Evolutionary conservation across 2,797 vertebrate species (phyloP), one percentile per base, ranked within the genome.

Genomic region (Tangara arthus): DNA sequence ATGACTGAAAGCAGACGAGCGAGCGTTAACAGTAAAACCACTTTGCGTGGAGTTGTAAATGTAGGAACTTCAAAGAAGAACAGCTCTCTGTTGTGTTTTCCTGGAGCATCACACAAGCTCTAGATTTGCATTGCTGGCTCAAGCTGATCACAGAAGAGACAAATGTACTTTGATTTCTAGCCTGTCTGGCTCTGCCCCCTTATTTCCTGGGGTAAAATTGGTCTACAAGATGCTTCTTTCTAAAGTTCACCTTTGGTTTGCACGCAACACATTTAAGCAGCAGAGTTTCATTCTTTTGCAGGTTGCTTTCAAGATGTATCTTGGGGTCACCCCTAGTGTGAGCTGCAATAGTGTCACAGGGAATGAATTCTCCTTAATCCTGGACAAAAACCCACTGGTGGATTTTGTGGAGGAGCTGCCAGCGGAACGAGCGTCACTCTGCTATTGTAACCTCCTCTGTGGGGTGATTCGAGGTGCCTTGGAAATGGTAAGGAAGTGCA

Each of bases 271-370:
- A 5, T 32, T 47, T 26, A 77, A 52, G 47, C 22, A 35, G 15
- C 26, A 46, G 37, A 66, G 18, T 87, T 53, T 39, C 8, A 5
- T 93, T 42, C 50, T 73, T 89, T 95, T 89, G 52, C 91, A 98
- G 98, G 97, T 98, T 91, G 98, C 98, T 90, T 98, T 98, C 95
- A 98, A 98, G 96, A 98, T 98, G 97, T 98, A 98, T 53, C 97
- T 98, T 78, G 98, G 98, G 26, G 79, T 98, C 44, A 98, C 97
- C 15, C 97, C 98, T 12, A 97, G 93, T 8, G 97, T 98, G 87
- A 96, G 89, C 71, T 98, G 98, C 57, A 97, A 82, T 28, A 98
- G 95, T n/a, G 68, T 97, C 2, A 79, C 94, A 66, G 95, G 96
- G 86, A 98, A 97, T 71, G 97, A 96, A 50, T 98, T 98, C 93